These are phyloP conservation scores for Coracias cyanogaster DNA, from an alignment of 2,797 vertebrate species.

Conservation along the genomic window DNA sequence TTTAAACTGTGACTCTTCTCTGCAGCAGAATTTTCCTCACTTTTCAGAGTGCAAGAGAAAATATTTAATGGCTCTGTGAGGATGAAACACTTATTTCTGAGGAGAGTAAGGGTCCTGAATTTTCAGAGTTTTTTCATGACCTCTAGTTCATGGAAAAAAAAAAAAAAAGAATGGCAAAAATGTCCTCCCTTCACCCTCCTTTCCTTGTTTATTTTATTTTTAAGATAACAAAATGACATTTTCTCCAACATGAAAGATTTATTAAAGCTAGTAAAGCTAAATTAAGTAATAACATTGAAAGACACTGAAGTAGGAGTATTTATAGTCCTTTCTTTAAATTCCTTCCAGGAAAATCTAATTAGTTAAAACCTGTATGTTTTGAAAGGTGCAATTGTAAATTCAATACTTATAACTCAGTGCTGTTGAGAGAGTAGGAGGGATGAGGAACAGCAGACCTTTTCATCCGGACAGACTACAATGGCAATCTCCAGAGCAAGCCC, in stretches of 20 bases:
- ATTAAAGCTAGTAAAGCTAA: background rate
- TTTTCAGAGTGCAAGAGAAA: background rate
- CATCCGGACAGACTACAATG: background rate
- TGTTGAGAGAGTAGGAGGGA: background rate
- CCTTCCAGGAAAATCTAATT: background rate
- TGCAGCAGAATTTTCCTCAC: background rate
- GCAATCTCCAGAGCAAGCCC: background rate
- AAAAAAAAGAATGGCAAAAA: background rate
- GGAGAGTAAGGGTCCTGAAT: background rate
- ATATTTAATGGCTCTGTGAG: background rate
- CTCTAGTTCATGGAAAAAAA: background rate
- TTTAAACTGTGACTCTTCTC: background rate
- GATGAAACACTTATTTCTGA: background rate
- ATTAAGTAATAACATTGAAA: background rate
- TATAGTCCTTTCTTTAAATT: background rate
- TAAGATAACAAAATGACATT: background rate
- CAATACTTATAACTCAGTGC: background rate
- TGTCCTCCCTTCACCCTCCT: too few relatives aligned
- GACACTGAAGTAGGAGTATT: rapidly evolving
- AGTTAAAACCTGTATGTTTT: background rate
- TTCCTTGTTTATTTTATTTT: background rate
- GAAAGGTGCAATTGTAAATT: background rate
- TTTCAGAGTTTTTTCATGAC: background rate
- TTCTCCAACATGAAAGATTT: background rate
- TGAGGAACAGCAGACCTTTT: background rate